Percentiles rank a stretch among this genome's conserved stretches.
phyloP scores from a whole-genome alignment of 1,140 invertebrate genomes.

The Medauroidea extradentata region DNA sequence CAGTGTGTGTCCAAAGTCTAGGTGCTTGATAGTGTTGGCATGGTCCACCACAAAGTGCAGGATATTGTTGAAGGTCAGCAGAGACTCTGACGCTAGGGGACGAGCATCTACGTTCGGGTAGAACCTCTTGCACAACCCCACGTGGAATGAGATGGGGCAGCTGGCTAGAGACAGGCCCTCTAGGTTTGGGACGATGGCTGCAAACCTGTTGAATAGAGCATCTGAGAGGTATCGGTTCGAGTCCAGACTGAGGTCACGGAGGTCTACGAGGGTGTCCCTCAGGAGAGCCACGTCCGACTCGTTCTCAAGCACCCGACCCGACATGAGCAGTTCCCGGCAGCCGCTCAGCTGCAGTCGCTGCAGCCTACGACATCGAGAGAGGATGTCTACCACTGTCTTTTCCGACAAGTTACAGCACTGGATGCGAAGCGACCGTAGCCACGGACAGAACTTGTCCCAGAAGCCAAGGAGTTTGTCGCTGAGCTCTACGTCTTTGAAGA shows the following conservation, averaged over 20 bases:
- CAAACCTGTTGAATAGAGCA: conserved; percentile 60
- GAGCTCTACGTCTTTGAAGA: conserved; percentile 56
- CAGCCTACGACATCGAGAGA: conserved; percentile 52
- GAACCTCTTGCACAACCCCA: conserved; percentile 58
- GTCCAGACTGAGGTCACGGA: conserved; percentile 55
- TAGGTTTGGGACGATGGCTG: conserved; percentile 54
- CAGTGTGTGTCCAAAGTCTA: conserved; percentile 61
- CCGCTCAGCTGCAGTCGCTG: conserved; percentile 53
- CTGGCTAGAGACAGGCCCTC: conserved; percentile 56
- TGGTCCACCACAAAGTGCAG: conserved; percentile 52
- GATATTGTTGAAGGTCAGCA: conserved; percentile 65
- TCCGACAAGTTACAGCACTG: conserved; percentile 57
- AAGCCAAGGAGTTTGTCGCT: conserved; percentile 39
- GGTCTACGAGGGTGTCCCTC: conserved; percentile 48
- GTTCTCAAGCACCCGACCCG: conserved; percentile 58
- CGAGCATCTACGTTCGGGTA: conserved; percentile 48
- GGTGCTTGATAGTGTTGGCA: conserved; percentile 48
- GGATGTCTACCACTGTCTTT: conserved; percentile 53
- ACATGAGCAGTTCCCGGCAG: conserved; percentile 67
- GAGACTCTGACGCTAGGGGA: conserved; percentile 56
- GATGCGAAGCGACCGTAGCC: conserved; percentile 44
- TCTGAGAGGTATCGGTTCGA: conserved; percentile 67
- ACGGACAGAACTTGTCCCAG: conserved; percentile 46
- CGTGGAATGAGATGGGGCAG: conserved; percentile 64
- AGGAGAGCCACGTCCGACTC: conserved; percentile 48